These are phyloP conservation scores for Halichoerus grypus DNA, from an alignment of 2,113 vertebrate species.

Conservation along the genomic window DNA sequence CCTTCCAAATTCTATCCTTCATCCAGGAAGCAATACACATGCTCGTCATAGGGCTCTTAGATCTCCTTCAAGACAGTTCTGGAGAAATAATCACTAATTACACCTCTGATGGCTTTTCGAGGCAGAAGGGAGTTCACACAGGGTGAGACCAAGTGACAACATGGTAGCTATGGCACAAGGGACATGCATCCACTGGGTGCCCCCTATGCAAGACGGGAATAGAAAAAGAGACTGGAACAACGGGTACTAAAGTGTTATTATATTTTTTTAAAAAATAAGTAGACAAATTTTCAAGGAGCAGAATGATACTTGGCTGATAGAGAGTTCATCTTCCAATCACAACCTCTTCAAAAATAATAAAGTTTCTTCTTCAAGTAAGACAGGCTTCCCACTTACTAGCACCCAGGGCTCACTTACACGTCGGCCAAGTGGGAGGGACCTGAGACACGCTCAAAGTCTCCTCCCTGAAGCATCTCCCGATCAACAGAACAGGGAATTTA, in stretches of 20 bases:
- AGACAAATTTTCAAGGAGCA: background rate
- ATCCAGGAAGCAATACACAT: background rate
- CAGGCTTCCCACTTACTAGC: background rate
- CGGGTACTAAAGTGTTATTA: background rate
- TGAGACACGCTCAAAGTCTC: background rate
- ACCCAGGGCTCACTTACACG: background rate
- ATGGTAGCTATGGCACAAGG: background rate
- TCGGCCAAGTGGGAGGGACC: background rate
- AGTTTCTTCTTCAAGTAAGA: background rate
- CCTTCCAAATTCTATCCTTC: background rate
- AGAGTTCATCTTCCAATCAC: background rate
- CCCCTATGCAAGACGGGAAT: background rate
- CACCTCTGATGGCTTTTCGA: background rate
- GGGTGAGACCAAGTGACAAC: background rate
- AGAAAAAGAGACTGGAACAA: background rate
- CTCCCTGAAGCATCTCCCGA: background rate
- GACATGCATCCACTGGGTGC: accelerated
- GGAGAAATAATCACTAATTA: slow-evolving; percentile 39
- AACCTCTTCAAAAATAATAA: background rate
- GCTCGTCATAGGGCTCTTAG: background rate
- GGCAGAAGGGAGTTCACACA: background rate
- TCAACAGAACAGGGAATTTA: background rate
- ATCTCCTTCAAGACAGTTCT: background rate
- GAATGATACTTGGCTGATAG: background rate
- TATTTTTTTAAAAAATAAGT: background rate